Percentiles rank a stretch among this genome's conserved stretches.
These are phyloP conservation scores for Siphamia tubifer DNA, from an alignment of 2,113 vertebrate genomes.

Conservation along the genomic window DNA sequence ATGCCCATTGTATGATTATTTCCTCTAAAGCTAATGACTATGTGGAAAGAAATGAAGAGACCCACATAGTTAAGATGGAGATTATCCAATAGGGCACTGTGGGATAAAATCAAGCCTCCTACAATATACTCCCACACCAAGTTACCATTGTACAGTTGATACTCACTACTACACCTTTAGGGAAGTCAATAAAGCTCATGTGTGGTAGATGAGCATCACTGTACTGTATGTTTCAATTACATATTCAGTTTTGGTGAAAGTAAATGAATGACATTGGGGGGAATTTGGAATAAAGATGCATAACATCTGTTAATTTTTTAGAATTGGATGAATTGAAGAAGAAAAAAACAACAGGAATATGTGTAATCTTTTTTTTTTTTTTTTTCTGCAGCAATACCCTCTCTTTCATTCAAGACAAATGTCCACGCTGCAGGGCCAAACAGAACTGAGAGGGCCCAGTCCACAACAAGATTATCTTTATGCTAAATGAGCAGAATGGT, in stretches of 20 bases:
- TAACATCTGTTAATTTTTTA: not conserved
- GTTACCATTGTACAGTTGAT: not conserved
- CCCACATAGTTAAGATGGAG: conserved; percentile 26
- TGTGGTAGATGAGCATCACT: too few relatives aligned
- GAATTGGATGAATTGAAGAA: not conserved
- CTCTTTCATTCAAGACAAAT: conserved; percentile 27
- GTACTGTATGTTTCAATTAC: too few relatives aligned
- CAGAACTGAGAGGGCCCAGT: not conserved
- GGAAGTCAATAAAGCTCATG: conserved; percentile 9
- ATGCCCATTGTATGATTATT: conserved; percentile 64
- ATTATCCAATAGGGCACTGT: not conserved
- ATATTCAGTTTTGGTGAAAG: conserved; percentile 5
- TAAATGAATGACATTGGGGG: not conserved
- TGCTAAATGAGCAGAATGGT: conserved; percentile 49
- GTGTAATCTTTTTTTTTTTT: conserved; percentile 18
- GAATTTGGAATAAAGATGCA: not conserved
- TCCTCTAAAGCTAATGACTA: conserved; percentile 54
- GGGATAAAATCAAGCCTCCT: not conserved
- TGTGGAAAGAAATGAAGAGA: conserved; percentile 42
- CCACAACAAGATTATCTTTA: conserved; percentile 26
- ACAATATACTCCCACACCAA: not conserved
- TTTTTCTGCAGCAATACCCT: not conserved
- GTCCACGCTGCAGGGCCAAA: conserved; percentile 14
- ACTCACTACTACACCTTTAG: conserved; percentile 12
- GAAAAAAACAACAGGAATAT: not conserved